Conservation (phyloP, 2,888 invertebrate species). For the Hecatera dysodea region DNA sequence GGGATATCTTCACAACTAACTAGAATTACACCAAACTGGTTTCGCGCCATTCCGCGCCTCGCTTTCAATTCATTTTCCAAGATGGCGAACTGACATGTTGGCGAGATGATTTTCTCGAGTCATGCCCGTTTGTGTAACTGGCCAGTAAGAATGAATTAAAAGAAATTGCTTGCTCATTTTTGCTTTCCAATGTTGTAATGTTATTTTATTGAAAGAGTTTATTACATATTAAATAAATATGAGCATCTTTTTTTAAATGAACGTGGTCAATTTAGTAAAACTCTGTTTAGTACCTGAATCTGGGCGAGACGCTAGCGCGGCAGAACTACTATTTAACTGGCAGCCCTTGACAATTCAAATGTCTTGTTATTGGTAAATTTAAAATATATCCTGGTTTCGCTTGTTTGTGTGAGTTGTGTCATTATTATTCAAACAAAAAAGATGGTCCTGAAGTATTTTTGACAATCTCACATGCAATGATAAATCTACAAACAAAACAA, state of each 20-base stretch:
- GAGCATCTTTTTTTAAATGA: background rate
- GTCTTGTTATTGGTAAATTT: too few relatives aligned
- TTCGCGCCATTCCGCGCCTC: conserved; percentile 36
- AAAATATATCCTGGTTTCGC: background rate
- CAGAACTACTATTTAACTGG: too few relatives aligned
- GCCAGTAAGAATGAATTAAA: conserved; percentile 32
- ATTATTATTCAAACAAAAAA: background rate
- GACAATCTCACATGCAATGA: background rate
- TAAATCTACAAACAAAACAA: background rate
- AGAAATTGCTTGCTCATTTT: conserved; percentile 43
- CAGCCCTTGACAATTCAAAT: too few relatives aligned
- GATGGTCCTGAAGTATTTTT: background rate
- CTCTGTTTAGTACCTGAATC: background rate
- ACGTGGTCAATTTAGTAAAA: background rate
- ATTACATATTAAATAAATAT: background rate
- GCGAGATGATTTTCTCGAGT: conserved; percentile 56
- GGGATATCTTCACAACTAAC: conserved; percentile 33
- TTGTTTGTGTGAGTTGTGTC: too few relatives aligned
- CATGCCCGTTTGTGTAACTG: conserved; percentile 47
- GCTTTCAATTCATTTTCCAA: conserved; percentile 61
- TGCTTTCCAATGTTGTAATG: conserved; percentile 52
- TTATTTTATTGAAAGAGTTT: background rate
- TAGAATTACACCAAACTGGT: conserved; percentile 41
- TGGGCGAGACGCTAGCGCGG: background rate
- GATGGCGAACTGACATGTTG: conserved; percentile 37